Conservation (phyloP, 92 coral and sea anemone species). For the Ricordea florida region DNA sequence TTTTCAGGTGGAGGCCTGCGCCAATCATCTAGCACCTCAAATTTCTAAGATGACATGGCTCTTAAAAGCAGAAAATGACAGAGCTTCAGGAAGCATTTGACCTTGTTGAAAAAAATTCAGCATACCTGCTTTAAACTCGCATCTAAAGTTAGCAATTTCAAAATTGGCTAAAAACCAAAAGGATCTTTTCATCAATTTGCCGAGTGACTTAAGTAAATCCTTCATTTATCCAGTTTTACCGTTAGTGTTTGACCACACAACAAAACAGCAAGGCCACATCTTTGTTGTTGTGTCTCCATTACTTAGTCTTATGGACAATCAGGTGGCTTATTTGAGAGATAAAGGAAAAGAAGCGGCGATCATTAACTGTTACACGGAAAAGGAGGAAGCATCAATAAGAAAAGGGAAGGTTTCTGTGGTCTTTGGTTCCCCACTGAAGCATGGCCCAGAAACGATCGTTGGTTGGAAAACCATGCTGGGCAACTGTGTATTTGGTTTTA, state of each 20-base stretch:
- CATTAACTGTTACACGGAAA: conserved; percentile 16
- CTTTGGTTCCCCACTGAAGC: conserved; percentile 35
- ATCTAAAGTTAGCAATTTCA: conserved; percentile 18
- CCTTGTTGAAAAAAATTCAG: neutral
- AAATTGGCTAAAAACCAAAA: neutral
- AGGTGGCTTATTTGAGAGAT: conserved; percentile 5
- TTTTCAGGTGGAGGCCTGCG: conserved; percentile 5
- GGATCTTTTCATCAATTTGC: conserved; percentile 40
- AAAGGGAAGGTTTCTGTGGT: conserved; percentile 12
- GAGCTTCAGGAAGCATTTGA: conserved; percentile 13
- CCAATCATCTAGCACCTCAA: neutral
- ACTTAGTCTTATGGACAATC: conserved; percentile 14
- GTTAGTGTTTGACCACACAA: conserved; percentile 1
- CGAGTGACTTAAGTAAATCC: conserved; percentile 48
- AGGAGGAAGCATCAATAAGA: neutral
- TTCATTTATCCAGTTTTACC: conserved; percentile 34
- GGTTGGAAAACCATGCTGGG: conserved; percentile 30
- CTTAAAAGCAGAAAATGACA: too few species aligned
- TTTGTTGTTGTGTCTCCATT: conserved; percentile 11
- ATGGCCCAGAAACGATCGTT: conserved; percentile 19
- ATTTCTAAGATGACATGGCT: neutral
- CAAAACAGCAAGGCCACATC: neutral
- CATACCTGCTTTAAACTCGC: conserved; percentile 20
- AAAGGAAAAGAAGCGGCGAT: conserved; percentile 12
- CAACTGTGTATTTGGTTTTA: conserved; percentile 26